Conservation (phyloP, 2,797 vertebrate genomes). For the Adelosebastes latens region DNA sequence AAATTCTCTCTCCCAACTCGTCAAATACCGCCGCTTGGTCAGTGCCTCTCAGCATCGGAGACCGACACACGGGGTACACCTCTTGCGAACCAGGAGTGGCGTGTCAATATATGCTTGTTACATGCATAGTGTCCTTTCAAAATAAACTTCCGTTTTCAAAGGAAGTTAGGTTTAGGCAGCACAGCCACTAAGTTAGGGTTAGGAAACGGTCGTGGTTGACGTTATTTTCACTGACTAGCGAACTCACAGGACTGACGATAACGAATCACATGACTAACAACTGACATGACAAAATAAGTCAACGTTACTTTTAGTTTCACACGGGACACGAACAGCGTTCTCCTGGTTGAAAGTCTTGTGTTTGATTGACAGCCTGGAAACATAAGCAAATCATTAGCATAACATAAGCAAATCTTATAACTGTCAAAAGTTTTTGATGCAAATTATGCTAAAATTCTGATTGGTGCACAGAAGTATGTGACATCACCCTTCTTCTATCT, state of each 20-base stretch:
- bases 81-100: not conserved
- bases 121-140: not conserved
- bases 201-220: not conserved
- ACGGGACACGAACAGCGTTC: too few species aligned
- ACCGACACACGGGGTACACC: not conserved
- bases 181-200: not conserved
- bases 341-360: not conserved
- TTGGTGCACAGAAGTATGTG: not conserved
- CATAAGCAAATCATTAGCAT: not conserved
- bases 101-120: not conserved
- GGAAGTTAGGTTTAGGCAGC: not conserved
- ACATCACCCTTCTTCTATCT: not conserved
- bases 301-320: too few species aligned
- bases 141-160: not conserved
- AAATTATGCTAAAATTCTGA: not conserved
- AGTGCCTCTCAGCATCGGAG: not conserved
- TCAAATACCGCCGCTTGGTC: not conserved
- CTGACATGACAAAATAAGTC: too few species aligned
- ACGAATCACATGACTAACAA: not conserved
- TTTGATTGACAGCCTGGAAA: not conserved
- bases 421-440: not conserved
- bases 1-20: too few species aligned
- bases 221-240: not conserved
- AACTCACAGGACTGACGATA: not conserved
- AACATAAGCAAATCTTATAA: not conserved